A percentile compares a stretch with the other conserved stretches of the same genome.
phyloP scores from a whole-genome alignment of 2,113 vertebrate species.

The Cyprinodon variegatus region DNA sequence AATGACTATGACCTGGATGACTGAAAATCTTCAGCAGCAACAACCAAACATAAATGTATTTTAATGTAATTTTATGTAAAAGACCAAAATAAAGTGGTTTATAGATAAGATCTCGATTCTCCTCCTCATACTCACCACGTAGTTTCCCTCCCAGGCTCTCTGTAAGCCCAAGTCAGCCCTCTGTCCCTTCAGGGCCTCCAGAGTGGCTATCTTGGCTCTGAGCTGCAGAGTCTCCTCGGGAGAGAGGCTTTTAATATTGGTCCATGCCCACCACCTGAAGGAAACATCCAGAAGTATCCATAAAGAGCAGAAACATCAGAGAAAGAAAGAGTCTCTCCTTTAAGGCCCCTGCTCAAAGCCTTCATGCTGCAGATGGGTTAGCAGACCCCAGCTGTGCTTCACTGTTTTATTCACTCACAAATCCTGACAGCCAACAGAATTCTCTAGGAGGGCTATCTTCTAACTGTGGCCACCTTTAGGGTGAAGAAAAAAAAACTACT shows the following conservation, averaged over 20 bases:
- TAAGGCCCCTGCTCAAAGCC: not conserved
- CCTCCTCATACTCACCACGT: conserved; percentile 80
- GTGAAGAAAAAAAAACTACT: conserved; percentile 21
- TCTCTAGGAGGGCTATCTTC: conserved; percentile 41
- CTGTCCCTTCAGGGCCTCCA: conserved; percentile 93
- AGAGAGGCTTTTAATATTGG: conserved; percentile 89
- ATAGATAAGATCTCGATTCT: not conserved
- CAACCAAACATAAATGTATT: too few relatives aligned
- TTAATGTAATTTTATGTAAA: too few relatives aligned
- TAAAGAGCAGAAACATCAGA: not conserved
- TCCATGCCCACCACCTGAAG: conserved; percentile 92
- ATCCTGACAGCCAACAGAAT: conserved; percentile 51
- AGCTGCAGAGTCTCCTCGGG: conserved; percentile 88
- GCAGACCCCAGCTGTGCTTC: conserved; percentile 29
- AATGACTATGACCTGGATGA: too few relatives aligned
- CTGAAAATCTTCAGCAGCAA: too few relatives aligned
- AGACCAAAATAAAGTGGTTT: too few relatives aligned
- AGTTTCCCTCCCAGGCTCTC: conserved; percentile 94
- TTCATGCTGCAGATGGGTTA: conserved; percentile 1
- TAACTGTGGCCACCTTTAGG: conserved; percentile 19
- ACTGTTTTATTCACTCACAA: conserved; percentile 29
- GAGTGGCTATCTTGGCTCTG: conserved; percentile 91
- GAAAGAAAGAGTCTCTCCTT: conserved; percentile 20
- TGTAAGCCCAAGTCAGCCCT: conserved; percentile 90
- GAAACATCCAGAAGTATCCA: conserved; percentile 24